Base-by-base conservation (phyloP, 1,140 invertebrate genomes). In the Cotesia vestalis region DNA sequence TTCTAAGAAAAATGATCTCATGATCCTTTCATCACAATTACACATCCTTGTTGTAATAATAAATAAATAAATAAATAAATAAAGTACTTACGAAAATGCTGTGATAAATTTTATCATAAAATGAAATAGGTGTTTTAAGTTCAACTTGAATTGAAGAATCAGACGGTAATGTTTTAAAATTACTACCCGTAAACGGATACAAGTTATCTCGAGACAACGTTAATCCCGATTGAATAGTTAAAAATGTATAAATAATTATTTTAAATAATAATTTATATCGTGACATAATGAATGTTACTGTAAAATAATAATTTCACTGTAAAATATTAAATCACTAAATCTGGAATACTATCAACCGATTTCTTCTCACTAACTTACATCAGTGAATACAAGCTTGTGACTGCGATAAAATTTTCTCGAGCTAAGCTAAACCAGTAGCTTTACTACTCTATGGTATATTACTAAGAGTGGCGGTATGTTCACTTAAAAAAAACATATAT, bases 1-100 rank as follows among this genome's bases (percentile, higher is more conserved):
- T 46, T 46, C 40, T 46, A 8, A 46, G 40, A 46, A 46, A 46
- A 46, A 11, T 46, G 6, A 46, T 46, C 40, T 59, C 20, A 27
- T 59, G 4, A 9, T 59, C 57, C 36, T 14, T 62, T 34, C 35
- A 62, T 62, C 35, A n/a, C 8, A 60, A 62, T 62, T n/a, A n/a
- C 8, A 60, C 6, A 62, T 36, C 35, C 35, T 27, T 62, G 36
- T 62, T 46, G 11, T 46, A 46, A 46, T 46, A 6, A 34, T 11
- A 6, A 20, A 61, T 6, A 61, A 63, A 63, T 38, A 35, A 38
- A 35, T 8, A 35, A 14, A 27, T 62, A 66, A 63, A 59, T 70
- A 64, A 62, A 27, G n/a, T 81, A 94, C 93, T 94, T 86, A 95
- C 94, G 85, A 89, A 95, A 79, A 95, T 87, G 38, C 88, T 88